Percentiles rank a stretch among this genome's conserved stretches.
These are phyloP conservation scores for Cryptus armator DNA, from an alignment of 2,888 invertebrate genomes.

Conservation along the genomic window DNA sequence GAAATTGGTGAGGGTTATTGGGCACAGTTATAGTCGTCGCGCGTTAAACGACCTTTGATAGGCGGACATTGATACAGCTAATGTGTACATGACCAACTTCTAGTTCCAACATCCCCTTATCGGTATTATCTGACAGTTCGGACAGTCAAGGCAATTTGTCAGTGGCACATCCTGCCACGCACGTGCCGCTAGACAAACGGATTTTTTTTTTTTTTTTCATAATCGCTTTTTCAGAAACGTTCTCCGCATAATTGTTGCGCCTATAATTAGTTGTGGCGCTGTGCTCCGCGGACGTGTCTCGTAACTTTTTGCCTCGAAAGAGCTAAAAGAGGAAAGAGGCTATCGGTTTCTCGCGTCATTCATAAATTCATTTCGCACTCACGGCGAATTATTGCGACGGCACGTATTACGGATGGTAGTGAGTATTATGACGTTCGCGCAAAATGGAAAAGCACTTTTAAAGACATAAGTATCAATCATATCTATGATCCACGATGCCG, in stretches of 20 bases:
- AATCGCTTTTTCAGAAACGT: constrained; percentile 55
- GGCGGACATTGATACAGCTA: constrained; percentile 29
- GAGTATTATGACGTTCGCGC: constrained; percentile 27
- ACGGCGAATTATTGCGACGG: constrained; percentile 62
- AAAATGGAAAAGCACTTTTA: constrained; percentile 59
- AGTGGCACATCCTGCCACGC: constrained; percentile 76
- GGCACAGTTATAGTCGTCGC: background rate
- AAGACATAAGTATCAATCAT: constrained; percentile 40
- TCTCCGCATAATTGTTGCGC: constrained; percentile 43
- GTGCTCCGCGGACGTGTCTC: constrained; percentile 18
- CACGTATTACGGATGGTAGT: constrained; percentile 16
- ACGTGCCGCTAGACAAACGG: constrained; percentile 57
- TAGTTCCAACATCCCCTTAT: constrained; percentile 39
- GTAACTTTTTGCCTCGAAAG: constrained; percentile 2
- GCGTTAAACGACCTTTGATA: background rate
- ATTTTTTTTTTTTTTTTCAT: constrained; percentile 68
- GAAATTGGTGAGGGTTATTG: too few relatives aligned
- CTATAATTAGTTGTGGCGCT: constrained; percentile 52
- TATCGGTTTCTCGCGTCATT: constrained; percentile 39
- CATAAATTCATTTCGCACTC: constrained; percentile 62
- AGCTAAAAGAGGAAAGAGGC: background rate
- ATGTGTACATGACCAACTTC: constrained; percentile 24
- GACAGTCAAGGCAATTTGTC: constrained; percentile 73
- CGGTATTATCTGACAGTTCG: constrained; percentile 52
- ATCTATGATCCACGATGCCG: constrained; percentile 35